Percentiles rank a stretch among this genome's conserved stretches.
Evolutionary conservation across 2,888 invertebrate species (phyloP).

Genomic region (Ormyrus labotus): DNA sequence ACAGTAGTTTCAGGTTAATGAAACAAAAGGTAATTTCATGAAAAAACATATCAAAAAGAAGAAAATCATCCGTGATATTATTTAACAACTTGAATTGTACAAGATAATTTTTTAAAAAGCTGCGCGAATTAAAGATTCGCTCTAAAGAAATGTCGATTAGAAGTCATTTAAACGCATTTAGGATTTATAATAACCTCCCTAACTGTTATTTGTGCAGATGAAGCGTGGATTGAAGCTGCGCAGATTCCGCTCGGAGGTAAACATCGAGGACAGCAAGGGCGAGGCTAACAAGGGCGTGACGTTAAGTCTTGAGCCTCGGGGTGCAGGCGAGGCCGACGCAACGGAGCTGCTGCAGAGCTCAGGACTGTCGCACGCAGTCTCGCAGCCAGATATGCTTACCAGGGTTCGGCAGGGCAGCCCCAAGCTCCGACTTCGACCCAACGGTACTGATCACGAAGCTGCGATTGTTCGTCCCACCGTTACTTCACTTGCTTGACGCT

Average conservation of each 20-base stretch:
- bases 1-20: slow-evolving; percentile 73
- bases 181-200: too few relatives aligned
- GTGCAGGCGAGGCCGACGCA: slow-evolving; percentile 74
- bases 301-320: slow-evolving; percentile 71
- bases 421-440: slow-evolving; percentile 66
- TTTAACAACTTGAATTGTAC: too few relatives aligned
- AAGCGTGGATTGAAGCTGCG: slow-evolving; percentile 73
- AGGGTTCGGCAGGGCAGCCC: slow-evolving; percentile 69
- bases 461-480: neutral
- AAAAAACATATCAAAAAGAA: too few relatives aligned
- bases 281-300: slow-evolving; percentile 67
- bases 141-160: too few relatives aligned
- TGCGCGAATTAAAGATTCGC: too few relatives aligned
- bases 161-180: too few relatives aligned
- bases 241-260: slow-evolving; percentile 74
- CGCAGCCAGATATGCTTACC: slow-evolving; percentile 74
- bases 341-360: slow-evolving; percentile 74
- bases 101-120: too few relatives aligned
- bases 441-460: slow-evolving; percentile 60
- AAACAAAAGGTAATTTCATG: slow-evolving; percentile 70
- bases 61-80: too few relatives aligned
- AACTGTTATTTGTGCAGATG: slow-evolving; percentile 55
- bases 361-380: slow-evolving; percentile 74
- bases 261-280: slow-evolving; percentile 73
- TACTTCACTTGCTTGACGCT: neutral